Base-by-base conservation (phyloP, 2,888 invertebrate genomes). In the Drosophila barbarae region DNA sequence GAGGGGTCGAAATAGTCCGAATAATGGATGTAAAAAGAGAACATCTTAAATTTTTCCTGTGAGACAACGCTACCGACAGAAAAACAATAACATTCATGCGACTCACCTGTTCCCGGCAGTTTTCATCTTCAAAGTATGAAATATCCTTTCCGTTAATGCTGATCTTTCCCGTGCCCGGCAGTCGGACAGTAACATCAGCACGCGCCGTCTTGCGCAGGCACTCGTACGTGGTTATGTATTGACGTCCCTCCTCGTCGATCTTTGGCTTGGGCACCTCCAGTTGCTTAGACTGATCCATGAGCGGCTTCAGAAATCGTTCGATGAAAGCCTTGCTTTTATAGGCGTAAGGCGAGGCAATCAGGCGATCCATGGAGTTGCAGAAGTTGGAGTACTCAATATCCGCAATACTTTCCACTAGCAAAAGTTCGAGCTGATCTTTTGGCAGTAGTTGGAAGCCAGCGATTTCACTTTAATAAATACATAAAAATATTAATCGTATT, bases 101-200 rank as follows among this genome's bases (percentile, higher is more conserved):
- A 60, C 89, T 88, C 59, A 96, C 95, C 92, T 95, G 95, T 91
- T 96, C 94, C 80, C 95, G 92, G 18, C 93, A 90, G 83, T 95
- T 93, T 6, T 92, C 87, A 76, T 93, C 90, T 30, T 91, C 88
- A 87, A 98, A 98, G 88, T 95, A 96, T 8, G 92, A 91, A 34
- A 97, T 92, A 85, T 94, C 94, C 64, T 86, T 67, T 5, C 94
- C 95, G 90, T 98, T 98, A 56, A 98, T 94, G 30, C 90, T 91
- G 56, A 98, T 92, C 86, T 93, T 92, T 3, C 98, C 98, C 51
- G 94, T 93, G 13, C 98, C 98, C 23, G 96, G 94, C 12, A 93
- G 92, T 66, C 91, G 91, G 9, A 98, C 90, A n/a, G 94, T 95
- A 0, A 98, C 96, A 87, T 93, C 91, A 2, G 94, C 97, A 76